Evolutionary conservation across 2,113 vertebrate species (phyloP), one percentile per base, ranked within the genome.

Genomic region (Synchiropus splendidus): DNA sequence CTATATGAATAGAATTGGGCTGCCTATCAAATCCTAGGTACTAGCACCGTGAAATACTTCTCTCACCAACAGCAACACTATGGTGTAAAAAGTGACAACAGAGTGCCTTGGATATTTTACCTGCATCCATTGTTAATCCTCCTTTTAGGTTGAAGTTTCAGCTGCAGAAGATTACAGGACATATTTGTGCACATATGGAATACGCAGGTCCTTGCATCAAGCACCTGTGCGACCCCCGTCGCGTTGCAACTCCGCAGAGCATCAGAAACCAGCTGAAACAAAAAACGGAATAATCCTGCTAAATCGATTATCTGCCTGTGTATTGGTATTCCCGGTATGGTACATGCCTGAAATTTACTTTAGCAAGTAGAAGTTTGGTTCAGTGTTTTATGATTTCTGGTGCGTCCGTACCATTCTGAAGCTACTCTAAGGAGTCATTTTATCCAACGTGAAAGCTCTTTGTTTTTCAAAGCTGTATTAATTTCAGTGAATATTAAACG

Each of bases 51-150:
- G 16, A 65, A 86, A 84, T 85, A 85, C 84, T 83, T 86, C 72
- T 79, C 82, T 79, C 75, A 79, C 77, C 76, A 75, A 70, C 70
- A 74, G 50, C 61, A 71, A 59, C 86, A 59, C 82, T 89, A 80
- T 89, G 80, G 60, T 89, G 89, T 89, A 86, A 87, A 91, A 82
- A 81, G 83, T 85, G 64, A 81, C 81, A 67, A 77, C 84, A 81
- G 89, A 96, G 94, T 96, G 94, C 92, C 94, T 97, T 94, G 89
- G 87, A 89, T 88, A 86, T 86, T 86, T 90, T 81, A 87, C 86
- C 82, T 79, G 83, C 83, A 78, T 84, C n/a, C n/a, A n/a, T 66
- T 83, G 83, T 86, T 89, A 87, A 88, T 90, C 84, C 85, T 89
- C 80, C 87, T 90, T 86, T 89, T 85, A 80, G 82, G 69, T 64